Base-by-base conservation (phyloP, 2,113 vertebrate species). In the Mystacornis crossleyi region DNA sequence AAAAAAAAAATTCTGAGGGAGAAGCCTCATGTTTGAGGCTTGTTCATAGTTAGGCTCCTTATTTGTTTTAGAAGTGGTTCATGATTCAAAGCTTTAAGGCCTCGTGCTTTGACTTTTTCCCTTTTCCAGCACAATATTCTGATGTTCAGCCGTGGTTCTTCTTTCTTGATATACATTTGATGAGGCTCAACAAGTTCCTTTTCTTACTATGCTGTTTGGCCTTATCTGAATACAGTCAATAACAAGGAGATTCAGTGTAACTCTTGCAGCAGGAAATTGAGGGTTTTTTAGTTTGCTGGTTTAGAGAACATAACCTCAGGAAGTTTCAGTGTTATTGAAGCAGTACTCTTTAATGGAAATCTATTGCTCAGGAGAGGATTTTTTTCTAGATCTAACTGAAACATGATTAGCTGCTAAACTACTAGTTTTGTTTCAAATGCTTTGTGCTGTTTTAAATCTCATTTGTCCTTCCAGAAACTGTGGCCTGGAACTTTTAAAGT, bases 291-390 rank as follows among this genome's bases (percentile, higher is more conserved):
- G n/a, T 87, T 81, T 67, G 40, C 33, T 94, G 51, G 54, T 65
- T 95, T 36, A 92, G 50, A 83, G 86, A 82, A 88, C 66, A 60
- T 83, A 57, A 61, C 72, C 75, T 92, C 86, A 92, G 51, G 69
- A 95, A 83, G 83, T 86, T 66, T 58, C 78, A 29, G 43, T 77
- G 81, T 62, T 92, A 14, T 14, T 78, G 42, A 89, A 62, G 40
- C 14, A 58, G 28, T 48, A 15, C 40, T 55, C 28, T 85, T 93
- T 80, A 64, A 36, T 79, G 74, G 57, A 79, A 91, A 40, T 64
- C 53, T 82, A 1, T 87, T 91, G 75, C 86, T 95, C 48, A 79
- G 91, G 54, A 43, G 48, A 93, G n/a, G n/a, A 21, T 81, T 71
- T 91, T 86, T 90, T 51, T 67, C 57, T 36, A 69, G 36, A n/a